These are phyloP conservation scores for Keiferia lycopersicella DNA, from an alignment of 2,888 invertebrate species.

Conservation along the genomic window DNA sequence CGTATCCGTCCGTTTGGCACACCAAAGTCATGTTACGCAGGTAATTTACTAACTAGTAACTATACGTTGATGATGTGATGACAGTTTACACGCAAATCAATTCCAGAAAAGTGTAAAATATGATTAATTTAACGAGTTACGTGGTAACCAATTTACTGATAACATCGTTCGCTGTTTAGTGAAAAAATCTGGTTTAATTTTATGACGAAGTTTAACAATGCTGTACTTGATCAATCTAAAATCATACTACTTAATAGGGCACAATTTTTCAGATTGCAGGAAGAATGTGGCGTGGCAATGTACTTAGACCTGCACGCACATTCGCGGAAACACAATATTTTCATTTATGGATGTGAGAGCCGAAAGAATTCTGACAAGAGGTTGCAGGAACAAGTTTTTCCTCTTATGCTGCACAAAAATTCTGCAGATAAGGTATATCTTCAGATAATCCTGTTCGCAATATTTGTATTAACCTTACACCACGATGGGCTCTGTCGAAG, in stretches of 20 bases:
- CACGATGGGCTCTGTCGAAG: too few relatives aligned
- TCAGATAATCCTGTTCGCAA: too few relatives aligned
- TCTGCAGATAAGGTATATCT: constrained; percentile 89
- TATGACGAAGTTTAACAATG: too few relatives aligned
- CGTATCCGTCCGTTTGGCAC: constrained; percentile 97
- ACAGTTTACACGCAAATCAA: neutral
- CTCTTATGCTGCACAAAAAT: constrained; percentile 96
- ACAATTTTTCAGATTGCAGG: constrained; percentile 84
- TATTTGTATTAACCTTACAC: too few relatives aligned
- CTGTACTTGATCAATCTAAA: too few relatives aligned
- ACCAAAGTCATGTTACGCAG: constrained; percentile 93
- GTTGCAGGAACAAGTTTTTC: constrained; percentile 95
- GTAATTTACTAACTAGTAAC: too few relatives aligned
- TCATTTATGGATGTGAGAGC: constrained; percentile 97
- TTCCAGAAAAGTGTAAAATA: constrained; percentile 3
- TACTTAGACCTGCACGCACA: constrained; percentile 97
- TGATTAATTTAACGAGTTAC: neutral
- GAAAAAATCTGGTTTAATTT: too few relatives aligned
- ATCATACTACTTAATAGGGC: neutral
- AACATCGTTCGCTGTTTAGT: too few relatives aligned
- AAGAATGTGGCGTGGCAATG: constrained; percentile 94
- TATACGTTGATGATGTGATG: neutral
- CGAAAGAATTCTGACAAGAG: constrained; percentile 88
- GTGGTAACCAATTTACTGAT: neutral
- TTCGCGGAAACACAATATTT: constrained; percentile 96